Evolutionary conservation across 2,113 vertebrate species (phyloP), one percentile per base, ranked within the genome.

Genomic region (Rhea americana): DNA sequence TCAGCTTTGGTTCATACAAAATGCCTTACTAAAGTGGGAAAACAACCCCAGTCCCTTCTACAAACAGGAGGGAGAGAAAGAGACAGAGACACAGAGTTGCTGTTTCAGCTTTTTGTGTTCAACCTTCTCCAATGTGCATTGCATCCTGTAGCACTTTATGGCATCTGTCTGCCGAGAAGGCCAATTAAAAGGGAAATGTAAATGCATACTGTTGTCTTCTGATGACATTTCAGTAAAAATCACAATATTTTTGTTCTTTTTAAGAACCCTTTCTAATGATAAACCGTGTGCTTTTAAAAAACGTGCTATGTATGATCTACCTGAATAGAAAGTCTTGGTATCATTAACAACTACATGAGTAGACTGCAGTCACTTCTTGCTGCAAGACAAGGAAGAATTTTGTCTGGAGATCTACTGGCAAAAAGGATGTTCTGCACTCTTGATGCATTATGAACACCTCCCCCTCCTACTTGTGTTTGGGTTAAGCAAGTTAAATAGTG

Each of bases 151-250:
- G 35, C 48, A 41, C 12, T 91, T 85, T 76, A 58, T 58, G 75
- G 17, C 75, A 92, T 79, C 59, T 76, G 24, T 74, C 78, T 77
- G 35, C 84, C 77, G 55, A 22, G 82, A 87, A 63, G 51, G 13
- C 48, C 82, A 78, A 91, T 85, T 93, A 89, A 89, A 95, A 82
- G 68, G 30, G 70, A 84, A 76, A 56, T 17, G 30, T 73, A 90
- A 91, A 65, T 76, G 25, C 41, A 15, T n/a, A 26, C 45, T 82
- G 32, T 76, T 92, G 39, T 86, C 35, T 51, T 93, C 62, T 82
- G 56, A 28, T 78, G 78, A 87, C 32, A 93, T 76, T 88, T 94
- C 58, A 79, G 61, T 65, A 35, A 82, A 92, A 80, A 56, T 1
- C 6, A 58, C 28, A 82, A 55, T 43, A 56, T 77, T 93, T 93